phyloP scores from a whole-genome alignment of 2,113 vertebrate species.

The Raja brachyura region DNA sequence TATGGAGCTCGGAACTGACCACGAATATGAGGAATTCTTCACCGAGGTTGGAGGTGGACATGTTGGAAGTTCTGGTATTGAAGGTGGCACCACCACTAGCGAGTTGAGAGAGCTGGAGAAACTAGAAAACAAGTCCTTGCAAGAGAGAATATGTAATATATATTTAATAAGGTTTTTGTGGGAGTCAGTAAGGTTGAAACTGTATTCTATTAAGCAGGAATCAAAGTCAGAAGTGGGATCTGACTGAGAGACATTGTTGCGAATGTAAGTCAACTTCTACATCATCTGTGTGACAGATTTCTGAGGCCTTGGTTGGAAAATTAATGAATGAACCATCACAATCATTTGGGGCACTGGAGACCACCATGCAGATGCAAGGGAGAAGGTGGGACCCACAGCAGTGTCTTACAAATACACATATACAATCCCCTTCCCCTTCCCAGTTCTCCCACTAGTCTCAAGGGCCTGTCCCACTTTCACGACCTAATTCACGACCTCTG shows the following conservation, averaged over 20 bases:
- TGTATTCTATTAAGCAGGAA: not conserved
- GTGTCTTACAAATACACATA: not conserved
- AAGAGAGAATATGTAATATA: not conserved
- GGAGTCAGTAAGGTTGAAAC: not conserved
- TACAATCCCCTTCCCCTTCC: no score
- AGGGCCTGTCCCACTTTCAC: no score
- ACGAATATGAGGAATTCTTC: not conserved
- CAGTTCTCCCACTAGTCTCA: no score
- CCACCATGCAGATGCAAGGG: not conserved
- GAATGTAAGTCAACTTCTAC: not conserved
- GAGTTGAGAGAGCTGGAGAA: not conserved
- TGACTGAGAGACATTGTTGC: not conserved
- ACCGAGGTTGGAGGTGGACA: not conserved
- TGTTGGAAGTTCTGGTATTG: not conserved
- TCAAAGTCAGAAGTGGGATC: not conserved
- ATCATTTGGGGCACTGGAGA: no score
- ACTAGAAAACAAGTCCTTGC: not conserved
- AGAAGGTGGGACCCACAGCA: not conserved
- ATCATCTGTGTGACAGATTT: not conserved
- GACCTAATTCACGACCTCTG: no score
- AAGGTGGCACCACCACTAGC: not conserved
- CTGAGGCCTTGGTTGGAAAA: not conserved
- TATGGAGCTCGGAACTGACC: not conserved
- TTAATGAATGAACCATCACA: no score
- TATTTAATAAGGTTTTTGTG: not conserved